Conservation (phyloP, 2,113 vertebrate species). For the Emydocephalus ijimae region DNA sequence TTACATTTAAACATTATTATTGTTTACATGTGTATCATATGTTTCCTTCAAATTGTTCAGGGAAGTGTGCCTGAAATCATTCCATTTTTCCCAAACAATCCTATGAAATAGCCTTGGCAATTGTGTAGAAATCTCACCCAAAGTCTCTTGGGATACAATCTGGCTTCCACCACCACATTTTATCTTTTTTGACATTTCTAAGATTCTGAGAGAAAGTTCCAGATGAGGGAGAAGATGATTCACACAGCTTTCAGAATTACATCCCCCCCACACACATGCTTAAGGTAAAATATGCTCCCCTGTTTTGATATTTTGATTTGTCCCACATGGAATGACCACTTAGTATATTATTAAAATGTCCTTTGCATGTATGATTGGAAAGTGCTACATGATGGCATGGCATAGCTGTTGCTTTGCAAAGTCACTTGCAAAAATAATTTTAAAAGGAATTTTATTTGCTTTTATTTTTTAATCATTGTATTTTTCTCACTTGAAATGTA, state of each 20-base stretch:
- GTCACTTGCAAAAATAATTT: constrained; percentile 20
- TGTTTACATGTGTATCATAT: background rate
- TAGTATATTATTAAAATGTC: background rate
- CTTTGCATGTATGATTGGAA: background rate
- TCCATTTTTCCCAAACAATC: background rate
- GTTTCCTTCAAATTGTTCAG: background rate
- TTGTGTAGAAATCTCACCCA: background rate
- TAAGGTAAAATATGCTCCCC: background rate
- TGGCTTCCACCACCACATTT: no score
- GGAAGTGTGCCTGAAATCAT: background rate
- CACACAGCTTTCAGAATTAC: background rate
- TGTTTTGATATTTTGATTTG: background rate
- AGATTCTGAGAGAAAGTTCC: background rate
- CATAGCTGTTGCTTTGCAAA: background rate
- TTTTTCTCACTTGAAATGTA: background rate
- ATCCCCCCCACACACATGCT: background rate
- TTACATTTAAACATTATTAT: background rate
- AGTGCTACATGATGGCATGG: constrained; percentile 9
- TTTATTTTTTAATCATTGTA: background rate
- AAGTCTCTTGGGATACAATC: background rate
- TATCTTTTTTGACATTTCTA: background rate
- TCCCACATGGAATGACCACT: background rate
- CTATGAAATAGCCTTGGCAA: background rate
- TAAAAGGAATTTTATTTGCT: background rate
- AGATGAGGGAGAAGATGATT: background rate